These are phyloP conservation scores for Rhinoraja longicauda DNA, from an alignment of 2,797 vertebrate genomes.

Conservation along the genomic window DNA sequence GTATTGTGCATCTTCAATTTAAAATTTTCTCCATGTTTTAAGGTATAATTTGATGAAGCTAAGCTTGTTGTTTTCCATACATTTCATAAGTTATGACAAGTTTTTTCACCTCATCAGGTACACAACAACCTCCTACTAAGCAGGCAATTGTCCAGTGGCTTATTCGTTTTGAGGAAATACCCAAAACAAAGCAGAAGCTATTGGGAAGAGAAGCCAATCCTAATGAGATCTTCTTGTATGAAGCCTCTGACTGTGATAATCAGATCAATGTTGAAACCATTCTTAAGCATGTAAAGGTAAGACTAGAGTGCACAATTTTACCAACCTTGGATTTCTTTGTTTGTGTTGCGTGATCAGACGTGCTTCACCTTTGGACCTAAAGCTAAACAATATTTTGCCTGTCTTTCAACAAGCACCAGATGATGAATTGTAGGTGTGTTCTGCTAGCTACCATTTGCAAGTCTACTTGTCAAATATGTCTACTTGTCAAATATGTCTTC, in stretches of 20 bases:
- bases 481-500: not conserved
- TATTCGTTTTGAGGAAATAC: slow-evolving; percentile 66
- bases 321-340: not conserved
- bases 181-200: slow-evolving; percentile 60
- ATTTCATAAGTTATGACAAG: not conserved
- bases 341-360: not conserved
- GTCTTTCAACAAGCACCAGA: not conserved
- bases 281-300: slow-evolving; percentile 65
- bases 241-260: slow-evolving; percentile 58
- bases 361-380: not conserved
- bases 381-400: not conserved
- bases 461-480: too few relatives aligned
- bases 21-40: not conserved
- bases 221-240: slow-evolving; percentile 78
- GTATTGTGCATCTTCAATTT: not conserved
- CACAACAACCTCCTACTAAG: slow-evolving; percentile 49
- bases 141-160: slow-evolving; percentile 80
- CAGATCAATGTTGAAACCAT: slow-evolving; percentile 73
- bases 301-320: not conserved
- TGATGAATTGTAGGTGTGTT: not conserved
- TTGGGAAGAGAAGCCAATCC: slow-evolving; percentile 66
- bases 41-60: not conserved
- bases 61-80: not conserved
- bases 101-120: slow-evolving; percentile 45
- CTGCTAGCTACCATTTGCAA: not conserved